Conservation (phyloP, 2,888 invertebrate species). For the Protodeltote pygarga region DNA sequence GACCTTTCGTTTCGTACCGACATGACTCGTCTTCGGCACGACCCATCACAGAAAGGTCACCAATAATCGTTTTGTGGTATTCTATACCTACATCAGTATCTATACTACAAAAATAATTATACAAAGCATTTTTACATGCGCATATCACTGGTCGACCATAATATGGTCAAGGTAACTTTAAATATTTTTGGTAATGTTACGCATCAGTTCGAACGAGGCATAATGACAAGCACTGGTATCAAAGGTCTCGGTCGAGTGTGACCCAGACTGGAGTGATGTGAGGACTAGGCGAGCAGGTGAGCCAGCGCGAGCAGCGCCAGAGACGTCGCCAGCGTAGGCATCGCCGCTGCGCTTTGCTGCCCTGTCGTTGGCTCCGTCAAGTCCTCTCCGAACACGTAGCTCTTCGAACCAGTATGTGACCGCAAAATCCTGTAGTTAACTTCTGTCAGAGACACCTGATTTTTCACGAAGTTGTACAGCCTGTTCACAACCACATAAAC, state of each 20-base stretch:
- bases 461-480: slow-evolving; percentile 89
- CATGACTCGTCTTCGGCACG: slow-evolving; percentile 72
- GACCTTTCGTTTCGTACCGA: slow-evolving; percentile 71
- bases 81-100: slow-evolving; percentile 38
- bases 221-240: slow-evolving; percentile 60
- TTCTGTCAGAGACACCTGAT: slow-evolving; percentile 85
- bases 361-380: slow-evolving; percentile 44
- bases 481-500: slow-evolving; percentile 90
- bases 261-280: slow-evolving; percentile 45
- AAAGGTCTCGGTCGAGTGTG: slow-evolving; percentile 56
- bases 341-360: slow-evolving; percentile 61
- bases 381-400: slow-evolving; percentile 88
- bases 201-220: slow-evolving; percentile 72
- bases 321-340: slow-evolving; percentile 65
- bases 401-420: slow-evolving; percentile 87
- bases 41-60: slow-evolving; percentile 64
- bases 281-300: slow-evolving; percentile 74
- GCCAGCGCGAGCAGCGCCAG: slow-evolving; percentile 69
- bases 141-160: slow-evolving; percentile 79
- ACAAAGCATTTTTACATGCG: slow-evolving; percentile 79
- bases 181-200: slow-evolving; percentile 83
- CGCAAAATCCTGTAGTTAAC: slow-evolving; percentile 90
- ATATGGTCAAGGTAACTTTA: slow-evolving; percentile 84
- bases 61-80: slow-evolving; percentile 44
- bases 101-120: slow-evolving; percentile 58